Base-by-base conservation (phyloP, 2,888 invertebrate genomes). In the Cosmorhoe ocellata region DNA sequence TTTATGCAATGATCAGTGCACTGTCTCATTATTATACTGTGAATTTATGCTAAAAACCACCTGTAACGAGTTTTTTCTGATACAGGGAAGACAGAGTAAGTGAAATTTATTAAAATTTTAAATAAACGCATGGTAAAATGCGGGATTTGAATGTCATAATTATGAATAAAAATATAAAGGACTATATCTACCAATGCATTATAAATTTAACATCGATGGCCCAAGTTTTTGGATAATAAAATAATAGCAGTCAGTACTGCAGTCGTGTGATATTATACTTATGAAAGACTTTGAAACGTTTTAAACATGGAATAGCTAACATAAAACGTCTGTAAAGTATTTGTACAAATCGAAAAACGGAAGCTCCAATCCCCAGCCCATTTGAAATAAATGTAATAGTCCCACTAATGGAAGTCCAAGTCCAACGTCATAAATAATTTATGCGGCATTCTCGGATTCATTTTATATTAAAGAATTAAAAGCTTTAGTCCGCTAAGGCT, bases 391-490 rank as follows among this genome's bases (percentile, higher is more conserved):
- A 74, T 68, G 68, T 71, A 69, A 74, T 70, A 70, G 66, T 67
- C 45, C 49, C 67, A 70, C 73, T 79, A 80, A 81, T 77, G 74
- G 76, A 63, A 64, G 64, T 64, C 65, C 67, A 74, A 72, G 68
- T 69, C 66, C 60, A 64, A 69, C 36, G 66, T 65, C 63, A 74
- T 80, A 77, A 81, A 79, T 77, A 71, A 76, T 78, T 74, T 71
- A 81, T 69, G 61, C 63, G 59, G 64, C 61, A 71, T 71, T 76
- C 63, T 63, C 48, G 52, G 53, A 69, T 66, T 69, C 62, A 70
- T 75, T 75, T 72, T 74, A 76, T 73, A 77, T 77, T 71, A 68
- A 69, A 65, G 61, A 69, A 68, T 69, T 72, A 67, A 76, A 68
- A 71, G 65, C 67, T 66, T 55, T 27, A 41, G 28, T 14, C 22